These are phyloP conservation scores for Archaeoteleia sp. DNA, from an alignment of 2,888 invertebrate species.

Conservation along the genomic window DNA sequence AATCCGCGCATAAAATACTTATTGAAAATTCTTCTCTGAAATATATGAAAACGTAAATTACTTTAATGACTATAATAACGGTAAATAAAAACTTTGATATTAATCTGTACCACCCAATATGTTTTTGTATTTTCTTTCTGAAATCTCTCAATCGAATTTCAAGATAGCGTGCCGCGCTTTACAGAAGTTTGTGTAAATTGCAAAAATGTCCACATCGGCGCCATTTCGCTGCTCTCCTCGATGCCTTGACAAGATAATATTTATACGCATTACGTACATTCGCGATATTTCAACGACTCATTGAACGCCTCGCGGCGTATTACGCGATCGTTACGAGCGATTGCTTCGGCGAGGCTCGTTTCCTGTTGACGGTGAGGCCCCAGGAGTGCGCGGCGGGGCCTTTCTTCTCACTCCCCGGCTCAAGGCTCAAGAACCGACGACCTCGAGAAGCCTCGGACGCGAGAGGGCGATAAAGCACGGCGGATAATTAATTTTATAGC, in stretches of 20 bases:
- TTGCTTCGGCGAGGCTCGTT: conserved; percentile 52
- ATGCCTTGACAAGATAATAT: conserved; percentile 49
- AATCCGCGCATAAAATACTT: too few relatives aligned
- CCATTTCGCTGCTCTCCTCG: conserved; percentile 36
- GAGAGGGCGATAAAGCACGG: conserved; percentile 70
- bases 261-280: conserved; percentile 34
- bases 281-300: conserved; percentile 52
- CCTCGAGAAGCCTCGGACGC: conserved; percentile 54
- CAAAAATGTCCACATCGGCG: conserved; percentile 26
- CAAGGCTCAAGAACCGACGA: conserved; percentile 50
- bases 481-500: conserved; percentile 75
- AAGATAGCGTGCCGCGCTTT: too few relatives aligned
- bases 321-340: conserved; percentile 55
- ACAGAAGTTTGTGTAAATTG: too few relatives aligned
- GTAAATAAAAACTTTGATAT: too few relatives aligned
- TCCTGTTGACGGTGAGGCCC: conserved; percentile 49
- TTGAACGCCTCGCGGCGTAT: conserved; percentile 55
- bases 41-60: too few relatives aligned
- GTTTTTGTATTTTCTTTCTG: too few relatives aligned
- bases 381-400: conserved; percentile 35
- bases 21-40: too few relatives aligned
- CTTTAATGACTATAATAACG: too few relatives aligned
- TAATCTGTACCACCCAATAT: too few relatives aligned
- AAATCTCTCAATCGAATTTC: too few relatives aligned
- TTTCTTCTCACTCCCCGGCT: conserved; percentile 39